phyloP scores from a whole-genome alignment of 2,113 vertebrate species.

The Centrocercus urophasianus region DNA sequence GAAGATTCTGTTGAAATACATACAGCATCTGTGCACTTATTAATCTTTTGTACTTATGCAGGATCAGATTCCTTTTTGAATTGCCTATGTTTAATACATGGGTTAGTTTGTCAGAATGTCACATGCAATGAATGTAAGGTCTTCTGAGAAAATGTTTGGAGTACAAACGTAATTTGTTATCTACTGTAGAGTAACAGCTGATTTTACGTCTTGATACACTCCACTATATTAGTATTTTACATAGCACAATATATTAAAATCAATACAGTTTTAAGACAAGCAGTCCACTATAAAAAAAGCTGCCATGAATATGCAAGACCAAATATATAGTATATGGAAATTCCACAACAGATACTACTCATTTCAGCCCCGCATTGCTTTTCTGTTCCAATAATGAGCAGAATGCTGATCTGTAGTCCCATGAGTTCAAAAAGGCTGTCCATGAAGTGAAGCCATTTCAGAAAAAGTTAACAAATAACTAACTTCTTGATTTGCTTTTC shows the following conservation, averaged over 20 bases:
- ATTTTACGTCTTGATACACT: not conserved
- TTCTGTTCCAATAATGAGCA: not conserved
- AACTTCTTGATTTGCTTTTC: not conserved
- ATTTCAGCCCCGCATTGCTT: not conserved
- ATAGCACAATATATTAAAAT: not conserved
- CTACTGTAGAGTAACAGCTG: not conserved
- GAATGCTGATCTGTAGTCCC: not conserved
- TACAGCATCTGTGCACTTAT: not conserved
- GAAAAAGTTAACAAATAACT: conserved; percentile 10
- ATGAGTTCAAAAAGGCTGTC: not conserved
- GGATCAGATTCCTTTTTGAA: not conserved
- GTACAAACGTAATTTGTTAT: not conserved
- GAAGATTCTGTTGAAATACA: not conserved
- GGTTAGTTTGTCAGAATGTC: not conserved
- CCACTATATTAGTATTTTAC: not conserved
- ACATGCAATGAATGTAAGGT: not conserved
- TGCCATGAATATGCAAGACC: not conserved
- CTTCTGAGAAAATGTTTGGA: not conserved
- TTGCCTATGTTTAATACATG: not conserved
- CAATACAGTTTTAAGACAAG: not conserved
- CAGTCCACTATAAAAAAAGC: not conserved
- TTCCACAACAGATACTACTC: not conserved
- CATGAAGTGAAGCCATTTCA: not conserved
- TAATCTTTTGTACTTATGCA: not conserved
- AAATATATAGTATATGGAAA: not conserved